phyloP scores from a whole-genome alignment of 2,888 invertebrate species.

The Listrodromus nycthemerus region DNA sequence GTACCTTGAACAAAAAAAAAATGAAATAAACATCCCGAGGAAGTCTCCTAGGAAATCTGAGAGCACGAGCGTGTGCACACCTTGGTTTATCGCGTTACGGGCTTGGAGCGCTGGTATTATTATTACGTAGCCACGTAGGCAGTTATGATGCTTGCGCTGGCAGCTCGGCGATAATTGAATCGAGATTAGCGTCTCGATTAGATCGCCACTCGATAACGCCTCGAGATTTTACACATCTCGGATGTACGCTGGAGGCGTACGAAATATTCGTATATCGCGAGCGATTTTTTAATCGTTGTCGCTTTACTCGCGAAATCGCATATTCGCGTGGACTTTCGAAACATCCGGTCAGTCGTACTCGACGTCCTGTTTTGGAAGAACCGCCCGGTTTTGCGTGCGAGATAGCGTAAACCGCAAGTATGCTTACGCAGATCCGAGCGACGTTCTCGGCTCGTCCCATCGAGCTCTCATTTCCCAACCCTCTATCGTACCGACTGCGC shows the following conservation, averaged over 20 bases:
- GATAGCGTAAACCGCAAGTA: conserved; percentile 47
- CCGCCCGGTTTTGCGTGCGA: conserved; percentile 16
- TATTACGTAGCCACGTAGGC: conserved; percentile 28
- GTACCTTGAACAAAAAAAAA: neutral
- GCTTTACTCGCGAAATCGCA: neutral
- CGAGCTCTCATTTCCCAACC: conserved; percentile 34
- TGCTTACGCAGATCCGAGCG: conserved; percentile 35
- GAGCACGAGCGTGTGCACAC: neutral
- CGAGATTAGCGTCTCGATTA: conserved; percentile 45
- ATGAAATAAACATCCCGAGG: neutral
- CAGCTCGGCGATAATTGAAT: conserved; percentile 45
- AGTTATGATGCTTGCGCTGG: conserved; percentile 23
- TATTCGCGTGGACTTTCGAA: conserved; percentile 45
- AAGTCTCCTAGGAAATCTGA: conserved; percentile 12
- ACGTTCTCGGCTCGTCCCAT: conserved; percentile 18
- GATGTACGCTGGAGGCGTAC: neutral
- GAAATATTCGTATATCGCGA: neutral
- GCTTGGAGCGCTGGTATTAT: conserved; percentile 12
- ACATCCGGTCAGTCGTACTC: conserved; percentile 47
- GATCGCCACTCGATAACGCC: conserved; percentile 36
- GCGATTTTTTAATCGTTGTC: neutral
- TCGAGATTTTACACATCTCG: neutral
- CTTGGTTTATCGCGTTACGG: conserved; percentile 19
- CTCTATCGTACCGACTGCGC: conserved; percentile 60
- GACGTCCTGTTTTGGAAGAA: conserved; percentile 61